phyloP scores from a whole-genome alignment of 2,113 vertebrate species.

The Calyptommatus sinebrachiatus region DNA sequence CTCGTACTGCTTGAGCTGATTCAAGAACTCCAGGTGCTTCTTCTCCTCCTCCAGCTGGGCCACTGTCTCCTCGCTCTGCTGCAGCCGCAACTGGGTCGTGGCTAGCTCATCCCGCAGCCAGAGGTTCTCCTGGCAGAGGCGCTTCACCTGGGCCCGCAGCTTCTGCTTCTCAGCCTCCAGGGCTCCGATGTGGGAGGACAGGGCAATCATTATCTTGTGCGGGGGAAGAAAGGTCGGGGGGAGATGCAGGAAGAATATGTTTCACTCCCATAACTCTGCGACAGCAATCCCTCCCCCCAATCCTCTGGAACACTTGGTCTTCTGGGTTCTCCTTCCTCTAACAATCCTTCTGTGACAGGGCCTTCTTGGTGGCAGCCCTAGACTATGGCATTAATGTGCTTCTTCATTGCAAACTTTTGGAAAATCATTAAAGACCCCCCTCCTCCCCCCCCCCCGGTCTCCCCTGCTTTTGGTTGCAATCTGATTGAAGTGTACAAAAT shows the following conservation, averaged over 20 bases:
- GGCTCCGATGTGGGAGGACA: conserved; percentile 79
- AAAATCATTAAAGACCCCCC: no score
- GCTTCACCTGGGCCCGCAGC: conserved; percentile 79
- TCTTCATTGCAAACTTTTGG: no score
- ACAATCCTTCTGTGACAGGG: neutral
- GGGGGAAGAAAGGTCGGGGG: accelerated
- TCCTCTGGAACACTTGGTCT: neutral
- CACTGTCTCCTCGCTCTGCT: conserved; percentile 59
- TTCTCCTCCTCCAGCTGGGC: conserved; percentile 71
- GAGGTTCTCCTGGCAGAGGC: conserved; percentile 85
- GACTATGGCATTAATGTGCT: no score
- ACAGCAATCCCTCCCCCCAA: neutral
- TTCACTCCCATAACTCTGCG: neutral
- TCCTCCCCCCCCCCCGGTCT: no score
- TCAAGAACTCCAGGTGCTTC: conserved; percentile 62
- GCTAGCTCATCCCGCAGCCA: conserved; percentile 80
- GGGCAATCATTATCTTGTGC: conserved; percentile 81
- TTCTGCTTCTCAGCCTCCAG: conserved; percentile 89
- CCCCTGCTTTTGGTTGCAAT: no score
- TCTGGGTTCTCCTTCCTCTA: neutral
- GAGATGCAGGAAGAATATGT: neutral
- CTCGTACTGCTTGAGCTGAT: conserved; percentile 71
- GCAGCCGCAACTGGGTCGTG: conserved; percentile 54
- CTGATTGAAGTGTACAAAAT: no score
- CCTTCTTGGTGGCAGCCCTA: no score